Evolutionary conservation across 30 jellyfish, hydroid and myxozoan species (phyloP).

Genomic region (Chrysaora quinquecirrha): DNA sequence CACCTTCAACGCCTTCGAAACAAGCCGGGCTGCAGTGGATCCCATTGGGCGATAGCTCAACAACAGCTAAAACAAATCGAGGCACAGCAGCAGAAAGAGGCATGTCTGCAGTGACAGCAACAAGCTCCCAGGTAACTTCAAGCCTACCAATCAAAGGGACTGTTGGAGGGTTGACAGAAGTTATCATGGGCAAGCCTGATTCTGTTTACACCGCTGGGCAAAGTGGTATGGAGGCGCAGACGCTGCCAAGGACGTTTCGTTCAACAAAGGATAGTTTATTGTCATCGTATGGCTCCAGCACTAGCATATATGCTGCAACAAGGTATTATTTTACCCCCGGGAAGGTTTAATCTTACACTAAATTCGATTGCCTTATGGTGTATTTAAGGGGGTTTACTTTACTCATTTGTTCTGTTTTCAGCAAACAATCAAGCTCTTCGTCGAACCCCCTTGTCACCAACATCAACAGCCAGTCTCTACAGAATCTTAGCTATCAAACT

Average conservation of each 20-base stretch:
- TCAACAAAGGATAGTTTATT: neutral
- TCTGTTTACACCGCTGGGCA: slow-evolving; percentile 9
- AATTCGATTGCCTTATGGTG: no score
- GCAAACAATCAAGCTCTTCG: neutral
- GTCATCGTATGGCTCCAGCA: slow-evolving; percentile 19
- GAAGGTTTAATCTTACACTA: no score
- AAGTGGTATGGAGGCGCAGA: neutral
- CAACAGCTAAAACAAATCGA: no score
- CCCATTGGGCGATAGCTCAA: slow-evolving; percentile 33
- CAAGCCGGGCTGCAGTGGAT: slow-evolving; percentile 71
- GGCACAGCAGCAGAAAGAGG: neutral
- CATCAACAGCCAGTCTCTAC: slow-evolving; percentile 6
- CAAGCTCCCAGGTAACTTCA: neutral
- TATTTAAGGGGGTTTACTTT: no score
- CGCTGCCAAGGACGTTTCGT: slow-evolving; percentile 4
- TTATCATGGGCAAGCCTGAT: neutral
- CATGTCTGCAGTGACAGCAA: neutral
- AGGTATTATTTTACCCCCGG: neutral
- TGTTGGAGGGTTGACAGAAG: neutral
- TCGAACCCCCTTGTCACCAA: neutral
- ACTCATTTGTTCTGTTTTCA: neutral
- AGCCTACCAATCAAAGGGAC: neutral
- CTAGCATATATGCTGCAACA: neutral
- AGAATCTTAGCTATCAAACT: neutral
- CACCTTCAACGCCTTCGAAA: slow-evolving; percentile 17